Evolutionary conservation across 1,140 invertebrate genomes (phyloP), one percentile per base, ranked within the genome.

Genomic region (Drosophila ananassae): DNA sequence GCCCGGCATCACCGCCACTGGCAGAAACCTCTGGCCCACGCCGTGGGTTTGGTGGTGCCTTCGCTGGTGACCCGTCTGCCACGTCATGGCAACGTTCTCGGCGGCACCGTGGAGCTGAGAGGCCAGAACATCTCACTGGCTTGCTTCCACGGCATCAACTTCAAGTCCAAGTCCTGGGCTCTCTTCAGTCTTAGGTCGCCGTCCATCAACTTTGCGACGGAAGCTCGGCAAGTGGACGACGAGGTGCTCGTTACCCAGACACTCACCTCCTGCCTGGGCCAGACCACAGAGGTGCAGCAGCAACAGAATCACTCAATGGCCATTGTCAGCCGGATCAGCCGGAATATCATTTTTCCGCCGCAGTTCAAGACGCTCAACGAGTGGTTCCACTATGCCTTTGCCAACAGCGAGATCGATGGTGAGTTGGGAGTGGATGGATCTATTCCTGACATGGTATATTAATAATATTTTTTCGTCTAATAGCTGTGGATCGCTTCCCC

Each of bases 141-240:
- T 6, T 99, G 98, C 92, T 99, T 99, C 93, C 98, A 99, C 92
- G 98, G 98, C 4, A 97, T 98, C 80, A 99, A 99, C 92, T 98
- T 99, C 92, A 98, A 92, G 84, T 93, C 98, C 28, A 99, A 99
- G 93, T 98, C 96, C 2, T 99, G 98, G 98, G 98, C 98, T 1
- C 90, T 99, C 28, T 99, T 99, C 91, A 98, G 97, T 66, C 93
- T 99, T 51, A 97, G 97, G 91, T 97, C 99, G 77, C 98, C 98
- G 0, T 97, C 95, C 67, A 99, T 99, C 66, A 97, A 96, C 79
- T 99, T 99, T 93, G 96, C 97, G 17, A 98, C 98, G 0, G 98
- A 99, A 92, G 97, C 97, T 1, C 97, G 98, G 91, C 96, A 97
- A 92, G 94, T 97, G 44, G 79, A 90, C 41, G 77, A 91, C 9